These are phyloP conservation scores for Lytechinus variegatus DNA, from an alignment of 35 echinoderm and acorn worm genomes.

Conservation along the genomic window DNA sequence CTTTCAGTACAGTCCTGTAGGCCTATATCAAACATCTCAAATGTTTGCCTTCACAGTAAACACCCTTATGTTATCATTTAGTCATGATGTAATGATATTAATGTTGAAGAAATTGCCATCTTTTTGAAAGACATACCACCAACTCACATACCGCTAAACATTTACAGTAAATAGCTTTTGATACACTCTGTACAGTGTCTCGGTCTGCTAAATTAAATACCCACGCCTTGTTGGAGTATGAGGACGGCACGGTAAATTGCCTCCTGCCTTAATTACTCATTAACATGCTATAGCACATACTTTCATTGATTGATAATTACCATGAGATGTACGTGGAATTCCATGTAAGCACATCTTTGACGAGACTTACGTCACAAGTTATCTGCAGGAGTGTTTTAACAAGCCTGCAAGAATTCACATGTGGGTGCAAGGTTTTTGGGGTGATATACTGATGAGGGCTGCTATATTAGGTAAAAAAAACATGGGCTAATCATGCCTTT, in stretches of 20 bases:
- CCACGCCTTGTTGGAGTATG: neutral
- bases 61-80: too few species aligned
- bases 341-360: neutral
- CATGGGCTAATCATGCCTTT: neutral
- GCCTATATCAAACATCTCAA: neutral
- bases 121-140: neutral
- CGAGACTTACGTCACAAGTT: neutral
- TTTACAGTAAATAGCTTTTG: neutral
- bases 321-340: neutral
- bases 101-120: neutral
- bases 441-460: neutral
- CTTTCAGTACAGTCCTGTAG: neutral
- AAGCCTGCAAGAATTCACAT: neutral
- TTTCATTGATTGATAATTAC: constrained; percentile 6
- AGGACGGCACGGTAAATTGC: neutral
- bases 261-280: neutral
- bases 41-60: neutral
- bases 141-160: neutral
- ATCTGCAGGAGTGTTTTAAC: neutral
- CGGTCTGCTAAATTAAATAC: neutral
- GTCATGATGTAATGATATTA: too few species aligned
- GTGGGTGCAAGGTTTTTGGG: neutral
- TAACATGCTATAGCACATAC: neutral
- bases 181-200: neutral
- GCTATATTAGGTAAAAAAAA: too few species aligned